Conservation (phyloP, 2,888 invertebrate genomes). For the Phrixothrix hirtus region DNA sequence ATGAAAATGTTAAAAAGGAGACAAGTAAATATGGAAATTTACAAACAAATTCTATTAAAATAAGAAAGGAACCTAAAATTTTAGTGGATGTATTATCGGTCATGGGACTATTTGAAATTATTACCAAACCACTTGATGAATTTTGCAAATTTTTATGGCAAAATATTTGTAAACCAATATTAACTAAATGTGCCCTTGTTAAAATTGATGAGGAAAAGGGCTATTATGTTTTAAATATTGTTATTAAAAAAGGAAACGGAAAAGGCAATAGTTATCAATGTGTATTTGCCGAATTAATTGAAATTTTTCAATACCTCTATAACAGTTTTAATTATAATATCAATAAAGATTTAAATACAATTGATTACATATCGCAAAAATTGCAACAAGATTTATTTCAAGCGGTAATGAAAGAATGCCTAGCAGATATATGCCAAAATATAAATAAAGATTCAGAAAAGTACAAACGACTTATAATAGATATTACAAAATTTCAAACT, state of each 20-base stretch:
- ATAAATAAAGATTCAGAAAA: constrained; percentile 70
- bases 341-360: constrained; percentile 55
- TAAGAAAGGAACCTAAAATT: constrained; percentile 50
- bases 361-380: constrained; percentile 62
- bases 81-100: constrained; percentile 56
- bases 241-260: constrained; percentile 52
- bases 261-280: constrained; percentile 59
- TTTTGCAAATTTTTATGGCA: constrained; percentile 65
- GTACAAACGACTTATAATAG: constrained; percentile 64
- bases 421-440: constrained; percentile 76
- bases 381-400: constrained; percentile 65
- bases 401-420: constrained; percentile 71
- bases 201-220: constrained; percentile 52
- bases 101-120: constrained; percentile 44
- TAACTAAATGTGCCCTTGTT: constrained; percentile 58
- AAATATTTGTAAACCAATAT: constrained; percentile 63
- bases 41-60: constrained; percentile 52
- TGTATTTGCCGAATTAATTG: constrained; percentile 62
- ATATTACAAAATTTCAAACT: constrained; percentile 69
- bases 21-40: constrained; percentile 50
- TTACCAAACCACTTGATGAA: constrained; percentile 59
- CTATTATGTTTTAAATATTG: constrained; percentile 42
- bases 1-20: constrained; percentile 57
- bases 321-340: constrained; percentile 61
- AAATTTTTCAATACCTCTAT: constrained; percentile 63